Evolutionary conservation across 2,888 invertebrate genomes (phyloP), one percentile per base, ranked within the genome.

Genomic region (Cephus runcator): DNA sequence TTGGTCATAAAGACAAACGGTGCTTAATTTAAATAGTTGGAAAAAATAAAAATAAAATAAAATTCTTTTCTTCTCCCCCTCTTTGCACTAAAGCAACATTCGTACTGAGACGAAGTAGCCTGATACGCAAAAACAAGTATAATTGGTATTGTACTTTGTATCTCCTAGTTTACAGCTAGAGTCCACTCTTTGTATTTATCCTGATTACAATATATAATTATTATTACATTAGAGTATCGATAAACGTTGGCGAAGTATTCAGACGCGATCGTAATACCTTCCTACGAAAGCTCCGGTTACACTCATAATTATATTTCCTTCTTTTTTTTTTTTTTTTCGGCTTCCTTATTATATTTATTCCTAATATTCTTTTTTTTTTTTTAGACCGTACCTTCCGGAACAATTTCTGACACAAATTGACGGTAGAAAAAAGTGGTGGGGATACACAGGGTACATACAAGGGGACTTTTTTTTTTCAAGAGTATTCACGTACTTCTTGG

Each of bases 401-500:
- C 85, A 87, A 85, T 87, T 87, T 88, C 87, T 85, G 81, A 85
- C 83, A 85, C 78, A 85, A 83, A 81, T 83, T 68, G 23, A 75
- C 34, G 35, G 31, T 33, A 68, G 74, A 69, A 69, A 76, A 73
- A 34, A 36, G 68, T 75, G 69, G 30, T 33, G 71, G 11, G 33
- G 76, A 36, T 12, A 76, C 34, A 69, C 12, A 75, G 73, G 33
- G 35, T 12, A 73, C 68, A 35, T 69, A 56, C 56, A 56, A 56
- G 23, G 56, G 56, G 56, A 23, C 56, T 56, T 56, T 36, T 36
- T 36, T 40, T 40, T 35, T 40, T 40, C 40, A 40, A 15, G 40
- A 40, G 15, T 36, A 36, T 12, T 36, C 4, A 36, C 36, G 36
- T 36, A 36, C 15, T 40, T 40, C 6, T 23, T 56, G 56, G 56